Percentiles rank a stretch among this genome's conserved stretches.
These are phyloP conservation scores for Chaetodon trifasciatus DNA, from an alignment of 2,797 vertebrate species.

Conservation along the genomic window DNA sequence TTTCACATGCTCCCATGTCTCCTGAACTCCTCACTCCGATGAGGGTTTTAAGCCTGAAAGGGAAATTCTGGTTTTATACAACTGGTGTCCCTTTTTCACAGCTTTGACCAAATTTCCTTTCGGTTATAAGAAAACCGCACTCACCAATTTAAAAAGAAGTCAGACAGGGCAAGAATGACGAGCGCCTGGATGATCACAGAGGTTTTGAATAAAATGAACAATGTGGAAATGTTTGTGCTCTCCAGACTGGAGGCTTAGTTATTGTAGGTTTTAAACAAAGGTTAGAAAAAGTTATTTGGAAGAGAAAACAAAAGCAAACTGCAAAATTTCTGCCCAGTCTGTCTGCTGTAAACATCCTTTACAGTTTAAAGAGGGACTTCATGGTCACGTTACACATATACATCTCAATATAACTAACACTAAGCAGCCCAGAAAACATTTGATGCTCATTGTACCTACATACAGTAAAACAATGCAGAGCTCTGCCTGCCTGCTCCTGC, in stretches of 20 bases:
- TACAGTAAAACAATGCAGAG: constrained; percentile 5
- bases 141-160: neutral
- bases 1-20: constrained; percentile 5
- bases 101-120: neutral
- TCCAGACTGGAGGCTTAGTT: neutral
- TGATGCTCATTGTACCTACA: neutral
- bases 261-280: neutral
- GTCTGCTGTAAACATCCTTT: neutral
- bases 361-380: neutral
- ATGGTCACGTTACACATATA: neutral
- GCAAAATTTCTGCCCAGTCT: too few relatives aligned
- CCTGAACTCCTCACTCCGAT: constrained; percentile 3
- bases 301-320: neutral
- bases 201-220: neutral
- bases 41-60: constrained; percentile 20
- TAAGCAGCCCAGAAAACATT: neutral
- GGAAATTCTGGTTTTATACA: neutral
- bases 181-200: neutral
- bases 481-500: neutral
- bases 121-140: neutral
- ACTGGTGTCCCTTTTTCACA: neutral
- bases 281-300: neutral
- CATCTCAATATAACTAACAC: too few relatives aligned
- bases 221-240: neutral
- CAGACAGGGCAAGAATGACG: neutral